These are phyloP conservation scores for Etheostoma nigrum DNA, from an alignment of 2,797 vertebrate genomes.

Conservation along the genomic window DNA sequence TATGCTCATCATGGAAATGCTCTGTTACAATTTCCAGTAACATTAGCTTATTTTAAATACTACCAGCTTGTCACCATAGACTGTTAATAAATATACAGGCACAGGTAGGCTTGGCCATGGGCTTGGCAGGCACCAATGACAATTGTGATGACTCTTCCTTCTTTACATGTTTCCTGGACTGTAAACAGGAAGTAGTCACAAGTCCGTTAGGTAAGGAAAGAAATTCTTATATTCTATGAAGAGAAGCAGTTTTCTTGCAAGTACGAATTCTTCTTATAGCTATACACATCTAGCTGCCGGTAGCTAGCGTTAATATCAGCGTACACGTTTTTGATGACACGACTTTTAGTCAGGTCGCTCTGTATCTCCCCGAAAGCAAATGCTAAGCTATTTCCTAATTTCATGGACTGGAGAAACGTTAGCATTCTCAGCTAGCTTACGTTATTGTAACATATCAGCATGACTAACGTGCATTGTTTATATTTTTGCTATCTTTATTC, in stretches of 20 bases:
- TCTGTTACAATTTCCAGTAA: too few relatives aligned
- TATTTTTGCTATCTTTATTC: neutral
- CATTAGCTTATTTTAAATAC: too few relatives aligned
- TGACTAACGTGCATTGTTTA: neutral
- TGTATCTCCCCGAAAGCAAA: constrained; percentile 48
- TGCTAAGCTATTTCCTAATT: constrained; percentile 63
- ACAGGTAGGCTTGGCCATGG: too few relatives aligned
- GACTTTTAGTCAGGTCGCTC: accelerated
- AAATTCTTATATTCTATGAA: too few relatives aligned
- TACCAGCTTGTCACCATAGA: too few relatives aligned
- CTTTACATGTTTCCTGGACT: constrained; percentile 1
- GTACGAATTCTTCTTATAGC: accelerated
- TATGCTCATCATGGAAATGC: too few relatives aligned
- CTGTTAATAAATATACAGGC: too few relatives aligned
- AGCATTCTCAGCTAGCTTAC: neutral
- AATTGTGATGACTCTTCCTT: too few relatives aligned
- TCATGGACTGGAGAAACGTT: neutral
- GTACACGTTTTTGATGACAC: neutral
- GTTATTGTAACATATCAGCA: neutral
- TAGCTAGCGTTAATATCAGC: accelerated
- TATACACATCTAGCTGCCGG: accelerated
- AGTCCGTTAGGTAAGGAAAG: constrained; percentile 11
- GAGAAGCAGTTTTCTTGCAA: neutral
- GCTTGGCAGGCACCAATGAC: too few relatives aligned
- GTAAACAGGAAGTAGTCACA: constrained; percentile 78